Conservation (phyloP, 2,888 invertebrate species). For the Spodoptera picta region DNA sequence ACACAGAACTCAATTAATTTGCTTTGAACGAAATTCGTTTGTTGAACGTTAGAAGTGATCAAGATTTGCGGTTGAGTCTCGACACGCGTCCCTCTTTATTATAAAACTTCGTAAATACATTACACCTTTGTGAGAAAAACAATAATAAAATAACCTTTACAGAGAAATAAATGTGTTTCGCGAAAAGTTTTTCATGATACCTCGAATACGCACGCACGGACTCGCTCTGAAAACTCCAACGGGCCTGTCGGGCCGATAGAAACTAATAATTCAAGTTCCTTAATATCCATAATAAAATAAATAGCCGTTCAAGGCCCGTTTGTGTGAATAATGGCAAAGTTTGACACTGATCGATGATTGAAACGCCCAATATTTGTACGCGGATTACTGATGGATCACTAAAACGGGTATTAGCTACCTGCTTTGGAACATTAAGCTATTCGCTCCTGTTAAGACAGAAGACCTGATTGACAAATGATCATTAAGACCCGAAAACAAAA, state of each 20-base stretch:
- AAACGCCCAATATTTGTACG: slow-evolving; percentile 54
- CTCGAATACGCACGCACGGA: slow-evolving; percentile 25
- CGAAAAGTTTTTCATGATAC: slow-evolving; percentile 23
- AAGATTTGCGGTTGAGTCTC: slow-evolving; percentile 15
- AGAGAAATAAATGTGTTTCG: slow-evolving; percentile 31
- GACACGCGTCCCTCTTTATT: slow-evolving; percentile 24
- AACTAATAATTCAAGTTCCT: slow-evolving; percentile 49
- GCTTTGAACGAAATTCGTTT: slow-evolving; percentile 11
- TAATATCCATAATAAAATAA: slow-evolving; percentile 53
- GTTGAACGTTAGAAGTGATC: slow-evolving; percentile 13
- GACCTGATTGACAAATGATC: no score
- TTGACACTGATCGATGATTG: slow-evolving; percentile 70
- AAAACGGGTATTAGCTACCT: slow-evolving; percentile 46
- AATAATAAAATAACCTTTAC: slow-evolving; percentile 12
- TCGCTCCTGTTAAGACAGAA: background rate
- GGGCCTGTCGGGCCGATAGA: slow-evolving; percentile 18
- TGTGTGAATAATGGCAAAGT: slow-evolving; percentile 62
- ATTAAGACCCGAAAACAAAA: no score
- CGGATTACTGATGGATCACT: slow-evolving; percentile 54
- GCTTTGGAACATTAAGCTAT: slow-evolving; percentile 26
- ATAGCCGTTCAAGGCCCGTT: slow-evolving; percentile 55
- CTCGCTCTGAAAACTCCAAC: slow-evolving; percentile 7
- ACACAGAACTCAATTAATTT: slow-evolving; percentile 37
- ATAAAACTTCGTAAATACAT: slow-evolving; percentile 16
- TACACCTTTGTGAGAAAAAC: slow-evolving; percentile 23